Conservation (phyloP, 2,113 vertebrate species). For the Sinosuthora webbiana region DNA sequence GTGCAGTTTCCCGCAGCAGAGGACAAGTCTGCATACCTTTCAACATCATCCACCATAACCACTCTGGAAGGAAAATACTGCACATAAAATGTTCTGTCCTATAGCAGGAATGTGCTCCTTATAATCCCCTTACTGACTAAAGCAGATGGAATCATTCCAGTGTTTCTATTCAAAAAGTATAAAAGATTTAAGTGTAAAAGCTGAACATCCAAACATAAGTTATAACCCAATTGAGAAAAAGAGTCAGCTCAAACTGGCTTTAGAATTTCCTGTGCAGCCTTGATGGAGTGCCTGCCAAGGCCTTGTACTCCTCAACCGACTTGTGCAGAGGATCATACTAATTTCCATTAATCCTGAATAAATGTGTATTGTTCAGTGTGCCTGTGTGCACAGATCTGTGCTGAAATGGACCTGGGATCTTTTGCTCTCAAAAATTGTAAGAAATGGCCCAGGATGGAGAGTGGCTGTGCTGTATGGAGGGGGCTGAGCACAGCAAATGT, state of each 20-base stretch:
- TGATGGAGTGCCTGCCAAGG: background rate
- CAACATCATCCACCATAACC: background rate
- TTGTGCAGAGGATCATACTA: background rate
- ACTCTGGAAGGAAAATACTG: background rate
- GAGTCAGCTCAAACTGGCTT: background rate
- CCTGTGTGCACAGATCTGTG: background rate
- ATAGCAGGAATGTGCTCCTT: background rate
- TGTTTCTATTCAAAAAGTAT: background rate
- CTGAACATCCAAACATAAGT: background rate
- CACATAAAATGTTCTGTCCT: background rate
- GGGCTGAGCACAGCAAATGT: background rate
- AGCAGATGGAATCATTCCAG: background rate
- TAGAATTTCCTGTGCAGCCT: background rate
- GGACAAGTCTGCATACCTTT: background rate
- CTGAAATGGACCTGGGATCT: background rate
- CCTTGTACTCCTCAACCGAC: background rate
- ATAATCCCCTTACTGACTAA: background rate
- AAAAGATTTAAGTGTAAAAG: background rate
- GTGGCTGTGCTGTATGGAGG: fast-evolving
- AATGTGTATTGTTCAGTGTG: fast-evolving
- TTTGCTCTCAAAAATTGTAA: background rate
- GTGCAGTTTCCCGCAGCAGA: background rate
- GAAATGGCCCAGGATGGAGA: background rate
- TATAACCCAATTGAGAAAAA: background rate
- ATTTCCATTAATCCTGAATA: background rate